Conservation (phyloP, 2,888 invertebrate species). For the Molanna angustata region DNA sequence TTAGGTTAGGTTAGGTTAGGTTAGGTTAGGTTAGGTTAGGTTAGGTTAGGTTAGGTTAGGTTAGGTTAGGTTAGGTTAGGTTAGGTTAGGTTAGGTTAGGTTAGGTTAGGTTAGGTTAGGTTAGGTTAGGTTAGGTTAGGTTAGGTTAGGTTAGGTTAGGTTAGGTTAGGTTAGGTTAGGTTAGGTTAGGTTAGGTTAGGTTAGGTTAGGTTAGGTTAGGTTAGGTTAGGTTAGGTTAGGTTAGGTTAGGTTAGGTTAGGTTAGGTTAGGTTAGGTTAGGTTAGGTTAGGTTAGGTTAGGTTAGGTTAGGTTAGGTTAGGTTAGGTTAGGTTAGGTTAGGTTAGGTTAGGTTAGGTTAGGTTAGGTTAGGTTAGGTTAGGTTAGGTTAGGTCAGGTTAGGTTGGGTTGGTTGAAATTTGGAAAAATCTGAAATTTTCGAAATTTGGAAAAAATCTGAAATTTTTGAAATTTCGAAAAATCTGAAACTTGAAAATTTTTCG, state of each 20-base stretch:
- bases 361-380: constrained; percentile 31
- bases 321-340: constrained; percentile 29
- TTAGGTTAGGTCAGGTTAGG: constrained; percentile 32
- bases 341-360: constrained; percentile 29
- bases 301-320: constrained; percentile 24
- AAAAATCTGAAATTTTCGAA: too few relatives aligned
- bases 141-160: constrained; percentile 11
- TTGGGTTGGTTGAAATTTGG: too few relatives aligned
- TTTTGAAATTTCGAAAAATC: too few relatives aligned
- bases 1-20: constrained; percentile 17
- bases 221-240: constrained; percentile 16
- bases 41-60: constrained; percentile 2
- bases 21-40: constrained; percentile 12
- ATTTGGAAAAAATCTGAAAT: too few relatives aligned
- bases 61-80: constrained; percentile 1
- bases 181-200: constrained; percentile 21
- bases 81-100: constrained; percentile 18
- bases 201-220: constrained; percentile 16
- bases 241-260: constrained; percentile 22
- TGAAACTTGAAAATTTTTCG: too few relatives aligned
- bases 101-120: constrained; percentile 21
- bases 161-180: constrained; percentile 18
- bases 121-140: constrained; percentile 22
- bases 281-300: constrained; percentile 24
- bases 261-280: constrained; percentile 29